Evolutionary conservation across 2,888 invertebrate species (phyloP), one percentile per base, ranked within the genome.

Genomic region (Lissonota sp.): DNA sequence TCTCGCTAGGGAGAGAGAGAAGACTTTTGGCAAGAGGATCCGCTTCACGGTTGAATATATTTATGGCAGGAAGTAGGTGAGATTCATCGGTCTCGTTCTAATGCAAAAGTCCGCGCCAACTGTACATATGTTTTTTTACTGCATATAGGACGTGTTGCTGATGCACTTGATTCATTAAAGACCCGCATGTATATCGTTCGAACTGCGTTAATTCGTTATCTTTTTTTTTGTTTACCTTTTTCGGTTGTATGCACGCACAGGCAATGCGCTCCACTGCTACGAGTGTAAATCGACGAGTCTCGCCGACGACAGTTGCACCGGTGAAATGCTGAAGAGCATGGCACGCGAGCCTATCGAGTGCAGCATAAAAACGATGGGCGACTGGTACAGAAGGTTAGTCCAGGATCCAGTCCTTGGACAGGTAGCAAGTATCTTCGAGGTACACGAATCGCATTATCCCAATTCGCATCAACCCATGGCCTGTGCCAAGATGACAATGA

Each of bases 201-300:
- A 49, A 49, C 26, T 26, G 26, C 26, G 26, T 26, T 26, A 8
- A 72, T 40, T n/a, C 5, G 42, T 26, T 57, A 8, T 6, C 16
- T 10, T 26, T 26, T 67, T 37, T 55, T 51, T 62, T 39, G 7
- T 40, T 63, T 5, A 40, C 26, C 26, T 26, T 62, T 60, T 14
- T n/a, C n/a, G 7, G 44, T 16, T 57, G 3, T 77, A 64, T 53
- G 40, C n/a, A n/a, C 51, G 26, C 69, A 6, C 82, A 91, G 91
- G 86, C 53, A 87, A 87, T n/a, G 83, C 82, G 12, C 69, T 89
- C 42, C 88, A 85, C 42, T 91, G 91, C 82, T 91, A 90, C 84
- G 86, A 87, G 82, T 91, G 91, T 75, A 85, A 76, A 8, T 67
- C 85, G 14, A 72, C 78, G 37, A 80, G 84, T 2, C 44, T 60